Percentiles rank a stretch among this genome's conserved stretches.
Conservation (phyloP, 2,797 vertebrate species). For the Myotis vivesi region DNA sequence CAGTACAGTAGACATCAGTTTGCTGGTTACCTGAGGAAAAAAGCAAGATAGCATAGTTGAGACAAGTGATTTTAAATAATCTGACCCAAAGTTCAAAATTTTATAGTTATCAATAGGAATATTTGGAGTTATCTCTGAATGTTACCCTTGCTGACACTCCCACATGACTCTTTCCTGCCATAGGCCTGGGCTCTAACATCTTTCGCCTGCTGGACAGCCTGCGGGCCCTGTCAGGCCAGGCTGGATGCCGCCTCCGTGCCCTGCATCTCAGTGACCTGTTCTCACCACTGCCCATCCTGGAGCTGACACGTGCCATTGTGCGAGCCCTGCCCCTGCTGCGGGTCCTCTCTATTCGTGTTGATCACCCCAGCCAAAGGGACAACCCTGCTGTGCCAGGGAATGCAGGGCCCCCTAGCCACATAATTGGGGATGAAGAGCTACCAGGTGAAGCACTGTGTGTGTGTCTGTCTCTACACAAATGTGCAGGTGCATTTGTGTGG, state of each 20-base stretch:
- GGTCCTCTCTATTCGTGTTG: slow-evolving; percentile 83
- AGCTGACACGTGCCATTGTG: slow-evolving; percentile 82
- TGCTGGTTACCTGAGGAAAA: slow-evolving; percentile 51
- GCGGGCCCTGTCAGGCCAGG: slow-evolving; percentile 80
- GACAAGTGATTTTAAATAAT: not conserved
- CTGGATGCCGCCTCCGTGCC: slow-evolving; percentile 79
- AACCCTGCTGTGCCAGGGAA: slow-evolving; percentile 73
- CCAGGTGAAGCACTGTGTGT: slow-evolving; percentile 80
- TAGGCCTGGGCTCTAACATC: slow-evolving; percentile 85
- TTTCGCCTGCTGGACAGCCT: slow-evolving; percentile 84
- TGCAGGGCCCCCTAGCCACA: slow-evolving; percentile 62
- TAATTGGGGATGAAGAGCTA: slow-evolving; percentile 78
- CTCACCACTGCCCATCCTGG: slow-evolving; percentile 83
- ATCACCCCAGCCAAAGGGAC: slow-evolving; percentile 85
- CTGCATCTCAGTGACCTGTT: slow-evolving; percentile 85
- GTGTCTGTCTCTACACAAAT: not conserved
- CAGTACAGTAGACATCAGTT: slow-evolving; percentile 36
- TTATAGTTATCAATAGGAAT: not conserved
- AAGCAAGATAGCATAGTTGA: slow-evolving; percentile 53
- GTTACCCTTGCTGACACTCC: not conserved
- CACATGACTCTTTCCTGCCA: slow-evolving; percentile 50
- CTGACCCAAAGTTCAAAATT: not conserved
- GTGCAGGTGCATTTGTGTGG: not conserved
- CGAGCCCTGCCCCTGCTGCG: slow-evolving; percentile 82
- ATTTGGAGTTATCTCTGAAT: slow-evolving; percentile 60